These are phyloP conservation scores for Brachionus sp. DNA, from an alignment of 1,140 invertebrate species.

Conservation along the genomic window DNA sequence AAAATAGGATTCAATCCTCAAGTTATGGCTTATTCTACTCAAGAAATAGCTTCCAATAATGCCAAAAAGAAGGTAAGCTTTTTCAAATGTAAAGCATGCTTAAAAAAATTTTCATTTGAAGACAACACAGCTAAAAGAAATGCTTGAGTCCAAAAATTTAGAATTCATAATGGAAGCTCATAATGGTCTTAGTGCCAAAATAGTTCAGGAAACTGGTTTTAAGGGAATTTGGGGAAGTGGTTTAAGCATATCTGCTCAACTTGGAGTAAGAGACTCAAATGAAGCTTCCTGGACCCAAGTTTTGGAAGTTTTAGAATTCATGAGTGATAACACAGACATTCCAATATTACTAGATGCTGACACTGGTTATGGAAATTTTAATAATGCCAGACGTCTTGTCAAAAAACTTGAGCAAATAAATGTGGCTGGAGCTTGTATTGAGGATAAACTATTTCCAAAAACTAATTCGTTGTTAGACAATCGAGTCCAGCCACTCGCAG, in stretches of 20 bases:
- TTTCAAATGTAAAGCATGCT: background rate
- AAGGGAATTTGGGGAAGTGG: constrained; percentile 60
- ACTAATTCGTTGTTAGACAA: constrained; percentile 61
- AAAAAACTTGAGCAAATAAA: constrained; percentile 60
- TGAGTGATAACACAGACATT: constrained; percentile 60
- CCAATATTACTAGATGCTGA: constrained; percentile 62
- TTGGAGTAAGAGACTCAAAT: constrained; percentile 61
- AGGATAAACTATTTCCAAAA: constrained; percentile 62
- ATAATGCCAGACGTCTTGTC: constrained; percentile 61
- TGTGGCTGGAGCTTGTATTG: constrained; percentile 62
- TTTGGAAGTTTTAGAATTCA: constrained; percentile 61
- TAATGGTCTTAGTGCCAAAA: constrained; percentile 60
- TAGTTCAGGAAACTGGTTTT: constrained; percentile 61
- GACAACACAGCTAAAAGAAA: constrained; percentile 58
- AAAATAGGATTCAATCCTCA: background rate
- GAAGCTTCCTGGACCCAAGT: constrained; percentile 63
- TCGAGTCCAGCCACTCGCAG: constrained; percentile 58
- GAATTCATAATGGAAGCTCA: constrained; percentile 63
- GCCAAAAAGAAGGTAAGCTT: background rate
- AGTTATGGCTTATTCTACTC: background rate
- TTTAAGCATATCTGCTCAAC: constrained; percentile 59
- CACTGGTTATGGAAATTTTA: constrained; percentile 62
- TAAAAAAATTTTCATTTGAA: constrained; percentile 49
- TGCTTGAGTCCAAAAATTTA: constrained; percentile 57
- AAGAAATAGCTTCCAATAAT: background rate